phyloP scores from a whole-genome alignment of 2,113 vertebrate genomes.

The Loxodonta africana region DNA sequence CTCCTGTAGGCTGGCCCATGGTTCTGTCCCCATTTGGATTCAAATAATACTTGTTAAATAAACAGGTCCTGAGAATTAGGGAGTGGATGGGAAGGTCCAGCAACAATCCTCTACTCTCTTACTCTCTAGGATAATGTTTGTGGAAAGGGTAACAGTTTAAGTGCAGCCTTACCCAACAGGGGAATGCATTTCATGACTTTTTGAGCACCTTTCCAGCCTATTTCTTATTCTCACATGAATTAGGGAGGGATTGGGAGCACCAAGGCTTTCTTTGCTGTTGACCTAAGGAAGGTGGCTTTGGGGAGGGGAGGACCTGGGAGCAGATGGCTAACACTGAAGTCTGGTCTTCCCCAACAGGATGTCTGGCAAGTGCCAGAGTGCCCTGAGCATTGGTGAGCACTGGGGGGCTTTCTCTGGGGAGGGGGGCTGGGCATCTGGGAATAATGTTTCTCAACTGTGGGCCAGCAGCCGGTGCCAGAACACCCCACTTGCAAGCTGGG shows the following conservation, averaged over 20 bases:
- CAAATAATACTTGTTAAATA: neutral
- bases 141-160: neutral
- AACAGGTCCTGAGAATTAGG: neutral
- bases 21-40: neutral
- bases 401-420: neutral
- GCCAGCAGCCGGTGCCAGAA: neutral
- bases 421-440: neutral
- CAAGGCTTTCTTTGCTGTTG: neutral
- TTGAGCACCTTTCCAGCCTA: neutral
- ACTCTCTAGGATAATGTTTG: neutral
- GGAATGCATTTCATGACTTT: neutral
- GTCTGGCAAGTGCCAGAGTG: slow-evolving; percentile 54
- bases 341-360: neutral
- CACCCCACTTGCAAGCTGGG: neutral
- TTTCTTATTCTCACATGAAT: neutral
- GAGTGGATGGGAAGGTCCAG: neutral
- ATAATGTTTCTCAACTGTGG: neutral
- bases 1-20: neutral
- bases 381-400: neutral
- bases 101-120: neutral
- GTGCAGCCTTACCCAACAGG: neutral
- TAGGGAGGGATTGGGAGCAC: neutral
- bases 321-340: neutral
- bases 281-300: neutral
- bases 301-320: neutral